These are phyloP conservation scores for Molossus alvarezi DNA, from an alignment of 2,797 vertebrate species.

Conservation along the genomic window DNA sequence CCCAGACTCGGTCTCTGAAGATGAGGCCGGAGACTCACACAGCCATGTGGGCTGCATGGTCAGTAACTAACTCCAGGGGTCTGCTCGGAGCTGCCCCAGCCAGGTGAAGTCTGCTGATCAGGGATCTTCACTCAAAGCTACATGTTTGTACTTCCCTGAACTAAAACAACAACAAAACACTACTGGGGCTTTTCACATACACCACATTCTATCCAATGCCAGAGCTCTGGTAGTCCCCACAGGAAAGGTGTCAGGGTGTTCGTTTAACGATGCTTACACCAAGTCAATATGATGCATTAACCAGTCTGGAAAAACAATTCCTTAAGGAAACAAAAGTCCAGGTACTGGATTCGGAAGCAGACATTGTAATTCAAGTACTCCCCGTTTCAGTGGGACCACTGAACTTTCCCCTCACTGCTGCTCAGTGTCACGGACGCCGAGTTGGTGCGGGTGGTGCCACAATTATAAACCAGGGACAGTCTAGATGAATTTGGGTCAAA, in stretches of 20 bases:
- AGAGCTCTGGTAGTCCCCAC: conserved; percentile 66
- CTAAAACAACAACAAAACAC: conserved; percentile 4
- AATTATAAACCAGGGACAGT: background rate
- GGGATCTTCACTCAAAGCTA: background rate
- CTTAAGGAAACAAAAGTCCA: conserved; percentile 30
- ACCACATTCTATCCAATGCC: conserved; percentile 33
- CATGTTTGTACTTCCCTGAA: conserved; percentile 34
- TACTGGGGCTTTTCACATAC: conserved; percentile 15
- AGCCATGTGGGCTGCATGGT: too few relatives aligned
- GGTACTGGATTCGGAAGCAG: background rate
- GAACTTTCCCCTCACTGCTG: background rate
- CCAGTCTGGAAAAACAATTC: conserved; percentile 70
- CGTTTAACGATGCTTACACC: conserved; percentile 56
- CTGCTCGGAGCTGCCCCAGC: background rate
- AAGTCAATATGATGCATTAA: conserved; percentile 67
- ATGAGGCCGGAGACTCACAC: background rate
- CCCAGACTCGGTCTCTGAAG: background rate
- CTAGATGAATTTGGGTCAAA: background rate
- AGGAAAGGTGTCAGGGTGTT: conserved; percentile 57
- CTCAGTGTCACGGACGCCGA: background rate
- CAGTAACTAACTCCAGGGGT: background rate
- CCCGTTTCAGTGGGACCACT: background rate
- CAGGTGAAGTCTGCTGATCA: background rate
- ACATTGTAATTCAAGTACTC: background rate
- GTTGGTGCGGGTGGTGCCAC: background rate